Evolutionary conservation across 2,888 invertebrate genomes (phyloP).

Genomic region (Patella ulyssiponensis): DNA sequence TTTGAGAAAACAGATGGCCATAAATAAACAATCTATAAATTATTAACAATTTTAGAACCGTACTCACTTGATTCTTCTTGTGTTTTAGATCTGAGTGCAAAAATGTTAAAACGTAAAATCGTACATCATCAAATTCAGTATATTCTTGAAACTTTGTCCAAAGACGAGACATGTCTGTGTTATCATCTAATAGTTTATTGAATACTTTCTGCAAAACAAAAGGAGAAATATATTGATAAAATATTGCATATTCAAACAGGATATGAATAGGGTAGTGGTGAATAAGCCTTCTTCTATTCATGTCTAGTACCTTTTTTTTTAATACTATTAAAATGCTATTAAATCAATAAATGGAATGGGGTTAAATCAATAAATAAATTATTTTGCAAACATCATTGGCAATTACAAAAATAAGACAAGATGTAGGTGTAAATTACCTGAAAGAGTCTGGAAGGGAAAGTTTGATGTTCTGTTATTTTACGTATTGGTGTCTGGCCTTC

Average conservation of each 20-base stretch:
- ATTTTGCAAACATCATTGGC: neutral
- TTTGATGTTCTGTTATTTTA: constrained; percentile 72
- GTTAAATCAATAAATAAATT: neutral
- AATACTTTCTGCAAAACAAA: constrained; percentile 79
- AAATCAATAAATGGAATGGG: too few relatives aligned
- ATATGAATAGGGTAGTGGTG: too few relatives aligned
- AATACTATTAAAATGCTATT: too few relatives aligned
- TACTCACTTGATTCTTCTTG: constrained; percentile 15
- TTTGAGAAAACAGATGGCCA: too few relatives aligned
- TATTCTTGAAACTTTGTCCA: constrained; percentile 84
- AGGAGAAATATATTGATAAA: neutral
- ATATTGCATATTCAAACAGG: too few relatives aligned
- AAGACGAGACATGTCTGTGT: constrained; percentile 77
- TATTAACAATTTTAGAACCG: too few relatives aligned
- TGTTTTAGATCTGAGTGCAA: constrained; percentile 74
- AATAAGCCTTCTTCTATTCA: too few relatives aligned
- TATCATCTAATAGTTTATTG: constrained; percentile 78
- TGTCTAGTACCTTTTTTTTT: too few relatives aligned
- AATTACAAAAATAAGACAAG: neutral
- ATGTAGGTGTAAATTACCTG: neutral
- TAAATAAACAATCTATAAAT: too few relatives aligned
- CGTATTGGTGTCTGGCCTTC: constrained; percentile 82
- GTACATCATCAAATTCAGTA: constrained; percentile 82
- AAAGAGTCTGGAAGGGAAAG: constrained; percentile 58
- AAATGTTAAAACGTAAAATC: constrained; percentile 81